A percentile compares a stretch with the other conserved stretches of the same genome.
Evolutionary conservation across 2,888 invertebrate species (phyloP).

Genomic region (Zaprionus obscuricornis): DNA sequence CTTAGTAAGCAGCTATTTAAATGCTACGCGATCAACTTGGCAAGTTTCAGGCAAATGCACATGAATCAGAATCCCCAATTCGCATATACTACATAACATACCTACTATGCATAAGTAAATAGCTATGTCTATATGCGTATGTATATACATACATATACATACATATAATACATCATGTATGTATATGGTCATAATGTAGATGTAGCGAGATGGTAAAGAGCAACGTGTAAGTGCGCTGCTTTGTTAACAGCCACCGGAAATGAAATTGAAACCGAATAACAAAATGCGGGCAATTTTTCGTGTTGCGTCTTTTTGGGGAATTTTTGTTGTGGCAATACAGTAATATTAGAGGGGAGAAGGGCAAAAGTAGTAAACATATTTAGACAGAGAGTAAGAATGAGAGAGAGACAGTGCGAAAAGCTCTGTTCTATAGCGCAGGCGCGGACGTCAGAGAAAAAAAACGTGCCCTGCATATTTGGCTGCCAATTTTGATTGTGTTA

Average conservation of each 20-base stretch:
- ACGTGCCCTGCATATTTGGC: slow-evolving; percentile 64
- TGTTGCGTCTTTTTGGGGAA: slow-evolving; percentile 33
- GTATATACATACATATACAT: slow-evolving; percentile 3
- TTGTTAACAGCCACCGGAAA: slow-evolving; percentile 66
- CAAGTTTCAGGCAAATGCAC: not conserved
- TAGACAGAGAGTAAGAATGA: not conserved
- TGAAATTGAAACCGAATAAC: slow-evolving; percentile 67
- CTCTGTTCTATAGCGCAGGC: slow-evolving; percentile 55
- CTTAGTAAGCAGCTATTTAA: slow-evolving; percentile 54
- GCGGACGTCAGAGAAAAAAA: slow-evolving; percentile 64
- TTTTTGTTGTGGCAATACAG: slow-evolving; percentile 28
- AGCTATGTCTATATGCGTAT: not conserved
- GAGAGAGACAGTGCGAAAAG: not conserved
- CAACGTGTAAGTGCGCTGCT: slow-evolving; percentile 54
- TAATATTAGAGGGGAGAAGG: slow-evolving; percentile 8
- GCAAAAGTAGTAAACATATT: not conserved
- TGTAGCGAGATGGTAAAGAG: too few relatives aligned
- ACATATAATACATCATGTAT: not conserved
- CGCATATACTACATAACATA: slow-evolving; percentile 12
- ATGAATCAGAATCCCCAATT: slow-evolving; percentile 46
- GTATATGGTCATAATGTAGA: slow-evolving; percentile 47
- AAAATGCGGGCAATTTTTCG: slow-evolving; percentile 49
- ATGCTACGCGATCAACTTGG: slow-evolving; percentile 39
- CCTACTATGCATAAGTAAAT: not conserved
- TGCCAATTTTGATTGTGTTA: slow-evolving; percentile 25